A percentile compares a stretch with the other conserved stretches of the same genome.
Evolutionary conservation across 2,797 vertebrate species (phyloP).

Genomic region (Trematomus bernacchii): DNA sequence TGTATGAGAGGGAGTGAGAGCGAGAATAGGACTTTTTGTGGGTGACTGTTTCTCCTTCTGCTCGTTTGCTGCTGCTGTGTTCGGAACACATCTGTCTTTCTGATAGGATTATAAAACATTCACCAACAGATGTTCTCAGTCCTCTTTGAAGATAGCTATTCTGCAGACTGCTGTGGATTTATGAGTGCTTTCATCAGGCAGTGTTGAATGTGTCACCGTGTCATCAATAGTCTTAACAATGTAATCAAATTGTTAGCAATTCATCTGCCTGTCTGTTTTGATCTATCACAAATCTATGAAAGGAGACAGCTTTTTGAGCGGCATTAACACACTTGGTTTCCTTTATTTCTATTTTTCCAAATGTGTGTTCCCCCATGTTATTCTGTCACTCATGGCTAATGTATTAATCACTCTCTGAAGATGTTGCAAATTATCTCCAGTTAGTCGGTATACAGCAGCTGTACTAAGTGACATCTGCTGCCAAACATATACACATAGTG

Average conservation of each 20-base stretch:
- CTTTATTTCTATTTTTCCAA: not conserved
- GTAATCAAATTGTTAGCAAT: constrained; percentile 62
- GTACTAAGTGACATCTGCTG: constrained; percentile 70
- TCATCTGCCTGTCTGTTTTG: constrained; percentile 43
- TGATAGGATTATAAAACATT: constrained; percentile 81
- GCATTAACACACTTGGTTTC: not conserved
- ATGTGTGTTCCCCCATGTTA: not conserved
- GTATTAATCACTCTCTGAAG: constrained; percentile 54
- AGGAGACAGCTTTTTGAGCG: constrained; percentile 18
- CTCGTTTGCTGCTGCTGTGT: constrained; percentile 61
- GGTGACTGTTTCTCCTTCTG: constrained; percentile 57
- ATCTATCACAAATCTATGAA: constrained; percentile 41
- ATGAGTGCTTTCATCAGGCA: constrained; percentile 64
- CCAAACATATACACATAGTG: constrained; percentile 74
- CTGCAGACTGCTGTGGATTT: constrained; percentile 66
- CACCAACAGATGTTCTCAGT: constrained; percentile 75
- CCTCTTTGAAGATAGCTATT: constrained; percentile 71
- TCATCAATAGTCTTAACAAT: constrained; percentile 74
- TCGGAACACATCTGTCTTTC: constrained; percentile 76
- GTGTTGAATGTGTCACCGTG: constrained; percentile 67
- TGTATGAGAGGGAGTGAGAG: constrained; percentile 3
- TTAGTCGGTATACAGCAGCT: constrained; percentile 53
- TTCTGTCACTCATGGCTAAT: constrained; percentile 19
- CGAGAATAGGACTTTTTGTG: constrained; percentile 22
- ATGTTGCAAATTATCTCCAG: constrained; percentile 63